Conservation (phyloP, 1,140 invertebrate species). For the Bursaphelenchus mucronatus region DNA sequence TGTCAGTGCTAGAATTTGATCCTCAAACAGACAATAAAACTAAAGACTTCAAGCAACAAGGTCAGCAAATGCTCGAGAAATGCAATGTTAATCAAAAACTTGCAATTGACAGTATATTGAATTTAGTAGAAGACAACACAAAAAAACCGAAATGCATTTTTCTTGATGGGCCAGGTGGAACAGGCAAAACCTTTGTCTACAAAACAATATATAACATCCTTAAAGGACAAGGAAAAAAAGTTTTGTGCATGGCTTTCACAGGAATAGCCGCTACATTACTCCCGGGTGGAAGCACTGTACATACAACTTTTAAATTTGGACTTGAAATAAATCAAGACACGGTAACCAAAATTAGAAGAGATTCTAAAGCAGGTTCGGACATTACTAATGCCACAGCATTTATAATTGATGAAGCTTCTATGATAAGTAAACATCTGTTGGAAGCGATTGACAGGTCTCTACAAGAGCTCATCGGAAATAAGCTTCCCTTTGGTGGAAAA, state of each 20-base stretch:
- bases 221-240: conserved; percentile 13
- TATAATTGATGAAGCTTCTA: conserved; percentile 40
- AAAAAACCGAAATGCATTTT: background rate
- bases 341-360: conserved; percentile 11
- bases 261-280: conserved; percentile 27
- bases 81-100: background rate
- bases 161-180: conserved; percentile 24
- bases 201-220: conserved; percentile 15
- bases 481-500: conserved; percentile 33
- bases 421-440: conserved; percentile 26
- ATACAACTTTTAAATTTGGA: conserved; percentile 23
- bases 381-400: conserved; percentile 25
- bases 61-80: background rate
- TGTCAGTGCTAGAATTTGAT: conserved; percentile 19
- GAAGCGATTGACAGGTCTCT: conserved; percentile 18
- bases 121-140: background rate
- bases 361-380: background rate
- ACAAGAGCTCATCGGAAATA: conserved; percentile 13
- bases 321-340: conserved; percentile 18
- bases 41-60: background rate
- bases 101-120: background rate
- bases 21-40: background rate
- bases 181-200: conserved; percentile 26
- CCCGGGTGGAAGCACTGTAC: conserved; percentile 21
- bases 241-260: conserved; percentile 10